Evolutionary conservation across 2,797 vertebrate genomes (phyloP).

Genomic region (Chiloscyllium punctatum): DNA sequence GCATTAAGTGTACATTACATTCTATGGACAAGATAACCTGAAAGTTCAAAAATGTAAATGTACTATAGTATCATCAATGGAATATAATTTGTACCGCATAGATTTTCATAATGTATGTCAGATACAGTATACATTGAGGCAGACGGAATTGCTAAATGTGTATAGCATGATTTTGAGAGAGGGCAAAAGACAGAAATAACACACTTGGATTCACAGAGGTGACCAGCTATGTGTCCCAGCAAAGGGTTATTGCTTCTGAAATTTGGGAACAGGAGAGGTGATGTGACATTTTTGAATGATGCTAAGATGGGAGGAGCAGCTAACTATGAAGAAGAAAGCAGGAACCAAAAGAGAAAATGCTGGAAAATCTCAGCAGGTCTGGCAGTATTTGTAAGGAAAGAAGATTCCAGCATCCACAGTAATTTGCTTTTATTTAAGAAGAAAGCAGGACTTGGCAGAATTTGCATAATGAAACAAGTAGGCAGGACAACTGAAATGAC

Average conservation of each 20-base stretch:
- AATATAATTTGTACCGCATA: not conserved
- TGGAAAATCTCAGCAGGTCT: too few species aligned
- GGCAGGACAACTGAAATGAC: not conserved
- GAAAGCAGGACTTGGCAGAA: not conserved
- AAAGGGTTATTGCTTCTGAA: not conserved
- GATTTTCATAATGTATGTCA: not conserved
- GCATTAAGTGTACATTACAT: not conserved
- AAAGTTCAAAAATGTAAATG: not conserved
- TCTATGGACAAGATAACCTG: not conserved
- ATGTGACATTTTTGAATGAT: not conserved
- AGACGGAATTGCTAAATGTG: not conserved
- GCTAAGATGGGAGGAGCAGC: not conserved
- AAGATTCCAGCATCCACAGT: too few species aligned
- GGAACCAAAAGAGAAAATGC: too few species aligned
- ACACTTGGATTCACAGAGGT: not conserved
- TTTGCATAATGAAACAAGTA: not conserved
- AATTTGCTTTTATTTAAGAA: not conserved
- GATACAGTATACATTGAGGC: not conserved
- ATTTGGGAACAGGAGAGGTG: not conserved
- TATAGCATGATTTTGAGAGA: not conserved
- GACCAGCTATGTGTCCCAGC: not conserved
- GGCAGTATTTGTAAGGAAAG: too few species aligned
- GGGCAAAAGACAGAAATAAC: not conserved
- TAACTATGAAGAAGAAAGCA: not conserved
- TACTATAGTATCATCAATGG: not conserved